These are phyloP conservation scores for Eupeodes luniger DNA, from an alignment of 2,888 invertebrate genomes.

Conservation along the genomic window DNA sequence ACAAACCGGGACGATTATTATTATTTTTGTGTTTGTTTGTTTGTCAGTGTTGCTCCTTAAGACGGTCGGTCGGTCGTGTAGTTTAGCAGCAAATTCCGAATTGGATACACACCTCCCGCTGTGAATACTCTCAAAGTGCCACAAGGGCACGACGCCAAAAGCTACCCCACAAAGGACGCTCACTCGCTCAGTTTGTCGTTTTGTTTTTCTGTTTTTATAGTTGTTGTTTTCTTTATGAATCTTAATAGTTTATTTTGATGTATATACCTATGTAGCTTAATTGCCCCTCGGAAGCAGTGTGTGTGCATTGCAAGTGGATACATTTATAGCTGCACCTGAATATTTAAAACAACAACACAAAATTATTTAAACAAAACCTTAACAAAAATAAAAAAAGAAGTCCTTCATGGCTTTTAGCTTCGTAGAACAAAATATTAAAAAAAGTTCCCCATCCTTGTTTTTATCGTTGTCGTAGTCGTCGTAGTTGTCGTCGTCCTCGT, in stretches of 20 bases:
- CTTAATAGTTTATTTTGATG: constrained; percentile 73
- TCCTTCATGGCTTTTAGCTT: constrained; percentile 52
- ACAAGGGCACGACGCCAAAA: constrained; percentile 76
- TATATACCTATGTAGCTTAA: constrained; percentile 32
- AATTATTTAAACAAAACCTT: not conserved
- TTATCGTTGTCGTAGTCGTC: not conserved
- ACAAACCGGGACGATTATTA: constrained; percentile 41
- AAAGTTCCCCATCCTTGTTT: constrained; percentile 33
- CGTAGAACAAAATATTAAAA: constrained; percentile 42
- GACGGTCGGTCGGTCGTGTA: constrained; percentile 48
- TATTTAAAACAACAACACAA: constrained; percentile 20
- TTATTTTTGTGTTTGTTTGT: too few species aligned
- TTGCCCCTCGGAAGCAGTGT: constrained; percentile 33
- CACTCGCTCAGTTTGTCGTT: not conserved
- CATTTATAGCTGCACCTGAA: constrained; percentile 49
- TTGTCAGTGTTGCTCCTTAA: constrained; percentile 43
- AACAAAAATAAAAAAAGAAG: constrained; percentile 1
- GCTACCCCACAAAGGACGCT: constrained; percentile 76
- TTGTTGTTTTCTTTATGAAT: constrained; percentile 17
- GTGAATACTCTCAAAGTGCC: constrained; percentile 72
- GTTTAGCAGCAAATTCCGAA: constrained; percentile 54
- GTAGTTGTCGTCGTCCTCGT: not conserved
- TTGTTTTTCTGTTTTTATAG: not conserved
- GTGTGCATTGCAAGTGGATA: constrained; percentile 13
- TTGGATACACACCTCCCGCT: constrained; percentile 76